phyloP scores from a whole-genome alignment of 2,113 vertebrate genomes.

The Cichladusa arquata region DNA sequence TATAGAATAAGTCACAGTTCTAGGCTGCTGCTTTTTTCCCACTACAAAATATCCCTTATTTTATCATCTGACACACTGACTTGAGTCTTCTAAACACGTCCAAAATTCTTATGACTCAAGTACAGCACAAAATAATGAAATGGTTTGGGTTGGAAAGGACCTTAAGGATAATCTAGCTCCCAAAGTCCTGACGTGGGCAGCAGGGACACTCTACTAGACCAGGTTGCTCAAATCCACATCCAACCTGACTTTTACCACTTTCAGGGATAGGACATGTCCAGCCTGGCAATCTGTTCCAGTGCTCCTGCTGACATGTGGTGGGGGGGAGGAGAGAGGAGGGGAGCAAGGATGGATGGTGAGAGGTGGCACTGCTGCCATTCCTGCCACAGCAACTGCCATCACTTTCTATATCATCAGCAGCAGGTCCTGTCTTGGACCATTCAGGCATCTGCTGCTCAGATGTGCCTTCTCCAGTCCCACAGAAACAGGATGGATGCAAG shows the following conservation, averaged over 20 bases:
- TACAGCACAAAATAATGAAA: not conserved
- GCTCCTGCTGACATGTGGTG: accelerated
- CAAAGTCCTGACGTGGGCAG: accelerated
- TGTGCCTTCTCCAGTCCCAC: not conserved
- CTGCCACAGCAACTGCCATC: not conserved
- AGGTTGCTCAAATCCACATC: not conserved
- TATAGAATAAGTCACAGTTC: not conserved
- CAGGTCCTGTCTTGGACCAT: not conserved
- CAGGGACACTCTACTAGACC: not conserved
- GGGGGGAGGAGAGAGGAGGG: not conserved
- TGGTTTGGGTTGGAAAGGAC: not conserved
- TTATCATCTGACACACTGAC: not conserved
- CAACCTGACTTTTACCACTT: not conserved
- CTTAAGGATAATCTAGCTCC: not conserved
- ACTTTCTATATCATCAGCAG: accelerated
- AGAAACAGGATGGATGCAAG: not conserved
- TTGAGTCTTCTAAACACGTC: not conserved
- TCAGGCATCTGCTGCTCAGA: not conserved
- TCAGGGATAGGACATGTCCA: not conserved
- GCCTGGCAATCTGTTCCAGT: not conserved
- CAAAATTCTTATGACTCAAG: not conserved
- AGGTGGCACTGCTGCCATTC: not conserved
- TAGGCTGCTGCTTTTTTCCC: not conserved
- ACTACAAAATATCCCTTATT: not conserved
- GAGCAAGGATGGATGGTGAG: not conserved